Conservation (phyloP, 2,113 vertebrate species). For the Morone saxatilis region DNA sequence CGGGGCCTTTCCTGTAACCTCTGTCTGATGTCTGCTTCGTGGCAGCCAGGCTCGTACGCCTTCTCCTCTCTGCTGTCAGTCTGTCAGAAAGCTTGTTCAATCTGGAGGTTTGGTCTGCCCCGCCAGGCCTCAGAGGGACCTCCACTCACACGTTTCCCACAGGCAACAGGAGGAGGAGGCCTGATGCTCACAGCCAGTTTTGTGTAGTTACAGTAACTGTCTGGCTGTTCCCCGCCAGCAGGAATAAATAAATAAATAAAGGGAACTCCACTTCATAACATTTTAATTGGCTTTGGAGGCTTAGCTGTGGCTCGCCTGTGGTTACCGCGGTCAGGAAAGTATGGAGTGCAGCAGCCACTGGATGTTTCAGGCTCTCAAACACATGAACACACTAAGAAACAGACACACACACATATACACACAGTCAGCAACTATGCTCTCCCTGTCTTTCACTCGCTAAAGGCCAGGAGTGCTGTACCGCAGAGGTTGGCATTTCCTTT, state of each 20-base stretch:
- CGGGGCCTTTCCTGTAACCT: conserved; percentile 61
- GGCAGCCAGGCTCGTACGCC: conserved; percentile 39
- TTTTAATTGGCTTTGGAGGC: conserved; percentile 83
- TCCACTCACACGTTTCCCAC: conserved; percentile 65
- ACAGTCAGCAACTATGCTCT: conserved; percentile 28
- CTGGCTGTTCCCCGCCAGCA: conserved; percentile 72
- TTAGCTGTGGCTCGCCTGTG: conserved; percentile 81
- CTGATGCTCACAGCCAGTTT: conserved; percentile 61
- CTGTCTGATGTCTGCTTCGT: conserved; percentile 65
- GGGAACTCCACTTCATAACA: conserved; percentile 78
- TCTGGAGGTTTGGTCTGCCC: conserved; percentile 46
- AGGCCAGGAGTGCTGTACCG: conserved; percentile 58
- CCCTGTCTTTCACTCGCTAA: conserved; percentile 47
- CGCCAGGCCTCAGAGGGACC: conserved; percentile 63
- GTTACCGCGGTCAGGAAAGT: conserved; percentile 77
- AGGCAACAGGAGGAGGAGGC: conserved; percentile 49
- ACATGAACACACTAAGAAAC: conserved; percentile 41
- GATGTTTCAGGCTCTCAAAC: conserved; percentile 73
- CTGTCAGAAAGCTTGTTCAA: conserved; percentile 49
- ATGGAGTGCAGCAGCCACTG: conserved; percentile 72
- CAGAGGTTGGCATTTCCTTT: conserved; percentile 72
- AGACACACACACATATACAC: conserved; percentile 47
- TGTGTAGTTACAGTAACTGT: conserved; percentile 77
- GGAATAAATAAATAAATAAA: conserved; percentile 82
- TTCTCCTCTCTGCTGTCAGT: conserved; percentile 22